Evolutionary conservation across 2,113 vertebrate species (phyloP), one percentile per base, ranked within the genome.

Genomic region (Dipodomys merriami): DNA sequence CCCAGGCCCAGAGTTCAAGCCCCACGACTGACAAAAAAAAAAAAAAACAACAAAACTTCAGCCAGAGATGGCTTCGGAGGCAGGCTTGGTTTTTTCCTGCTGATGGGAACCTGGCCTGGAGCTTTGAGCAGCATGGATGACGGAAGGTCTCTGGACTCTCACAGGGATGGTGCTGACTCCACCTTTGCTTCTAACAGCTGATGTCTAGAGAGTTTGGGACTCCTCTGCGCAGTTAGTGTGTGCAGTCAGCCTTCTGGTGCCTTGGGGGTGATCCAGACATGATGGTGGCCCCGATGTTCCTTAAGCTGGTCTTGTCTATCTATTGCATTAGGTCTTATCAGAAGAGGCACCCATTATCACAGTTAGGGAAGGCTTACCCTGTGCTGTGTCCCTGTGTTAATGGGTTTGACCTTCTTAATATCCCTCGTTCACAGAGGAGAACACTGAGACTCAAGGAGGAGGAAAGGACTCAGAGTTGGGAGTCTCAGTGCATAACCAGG

Each of bases 111-210:
- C 0, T 2, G 62, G 68, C 25, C 33, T 11, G 20, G 8, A 11
- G 16, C 60, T 60, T 19, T 13, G 73, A 69, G 9, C 5, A 2
- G 23, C 6, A 18, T 2, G 25, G 27, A 19, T 35, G 12, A 11
- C 0, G 29, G 49, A 53, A 53, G 7, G 3, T 44, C 27, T 33
- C 20, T 30, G 33, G 15, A 16, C 18, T 9, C 64, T 5, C 4
- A 9, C 9, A 2, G 62, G 62, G 29, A 6, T 0, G 2, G 7
- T 30, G 18, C 1, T 0, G 0, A 2, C 2, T 10, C 29, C 22
- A 2, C 39, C 67, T 72, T 33, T 39, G 1, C 0, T 0, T 19
- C 9, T 4, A 89, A 53, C 23, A 11, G 46, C 18, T 44, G 65
- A 18, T 2, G 25, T 13, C 25, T 19, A 5, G 19, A 35, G 67